phyloP scores from a whole-genome alignment of 1,140 invertebrate genomes.

The Zaprionus davidi region DNA sequence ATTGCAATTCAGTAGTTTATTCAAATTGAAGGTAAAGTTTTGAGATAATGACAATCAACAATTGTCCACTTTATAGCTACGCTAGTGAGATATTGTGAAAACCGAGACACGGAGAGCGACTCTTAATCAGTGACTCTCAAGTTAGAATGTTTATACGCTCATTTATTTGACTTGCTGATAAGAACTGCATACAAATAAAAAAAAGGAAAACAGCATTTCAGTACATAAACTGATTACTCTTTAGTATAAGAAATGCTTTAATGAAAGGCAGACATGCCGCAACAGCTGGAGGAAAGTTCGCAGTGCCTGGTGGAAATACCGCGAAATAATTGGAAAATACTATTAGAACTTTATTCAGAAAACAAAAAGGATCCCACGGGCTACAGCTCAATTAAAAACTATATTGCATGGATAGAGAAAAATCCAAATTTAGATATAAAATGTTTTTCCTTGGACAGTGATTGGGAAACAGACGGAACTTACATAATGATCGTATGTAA shows the following conservation, averaged over 20 bases:
- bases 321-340: constrained; percentile 48
- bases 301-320: constrained; percentile 65
- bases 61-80: background rate
- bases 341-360: constrained; percentile 54
- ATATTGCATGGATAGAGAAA: constrained; percentile 57
- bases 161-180: background rate
- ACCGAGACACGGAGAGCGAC: background rate
- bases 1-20: background rate
- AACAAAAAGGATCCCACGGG: constrained; percentile 39
- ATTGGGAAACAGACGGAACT: constrained; percentile 61
- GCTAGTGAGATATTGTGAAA: background rate
- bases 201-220: too few relatives aligned
- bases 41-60: background rate
- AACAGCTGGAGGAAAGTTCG: background rate
- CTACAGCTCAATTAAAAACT: constrained; percentile 55
- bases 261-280: constrained; percentile 38
- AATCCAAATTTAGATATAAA: constrained; percentile 47
- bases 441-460: constrained; percentile 62
- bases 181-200: too few relatives aligned
- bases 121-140: background rate
- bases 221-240: too few relatives aligned
- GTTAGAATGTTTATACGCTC: background rate
- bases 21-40: background rate
- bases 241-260: constrained; percentile 7
- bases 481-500: constrained; percentile 50